Conservation (phyloP, 2,888 invertebrate genomes). For the Lacanobia oleracea region DNA sequence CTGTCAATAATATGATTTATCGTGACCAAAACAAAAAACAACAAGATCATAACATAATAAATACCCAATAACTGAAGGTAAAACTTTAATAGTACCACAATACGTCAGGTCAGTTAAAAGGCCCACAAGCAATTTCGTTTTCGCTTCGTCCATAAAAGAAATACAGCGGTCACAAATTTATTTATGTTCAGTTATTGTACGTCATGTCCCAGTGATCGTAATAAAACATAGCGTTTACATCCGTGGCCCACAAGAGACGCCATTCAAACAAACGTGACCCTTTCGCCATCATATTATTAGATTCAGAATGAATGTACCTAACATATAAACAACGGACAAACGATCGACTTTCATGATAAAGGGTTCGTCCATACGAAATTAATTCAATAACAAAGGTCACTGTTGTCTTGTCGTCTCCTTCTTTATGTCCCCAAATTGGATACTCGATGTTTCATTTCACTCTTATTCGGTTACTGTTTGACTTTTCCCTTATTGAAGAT, state of each 20-base stretch:
- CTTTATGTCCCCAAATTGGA: slow-evolving; percentile 66
- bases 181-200: slow-evolving; percentile 72
- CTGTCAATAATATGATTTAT: slow-evolving; percentile 15
- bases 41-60: slow-evolving; percentile 25
- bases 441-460: slow-evolving; percentile 52
- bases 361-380: slow-evolving; percentile 81
- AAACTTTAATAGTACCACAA: slow-evolving; percentile 48
- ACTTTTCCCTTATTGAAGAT: slow-evolving; percentile 55
- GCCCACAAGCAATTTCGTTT: slow-evolving; percentile 45
- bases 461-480: slow-evolving; percentile 51
- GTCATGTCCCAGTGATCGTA: slow-evolving; percentile 71
- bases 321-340: slow-evolving; percentile 84
- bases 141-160: slow-evolving; percentile 59
- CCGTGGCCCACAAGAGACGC: slow-evolving; percentile 57
- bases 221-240: slow-evolving; percentile 73
- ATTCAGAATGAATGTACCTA: slow-evolving; percentile 78
- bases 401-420: slow-evolving; percentile 76
- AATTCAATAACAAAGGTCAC: slow-evolving; percentile 84
- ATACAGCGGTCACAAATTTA: slow-evolving; percentile 67
- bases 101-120: slow-evolving; percentile 46
- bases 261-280: slow-evolving; percentile 76
- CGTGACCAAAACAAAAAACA: slow-evolving; percentile 13
- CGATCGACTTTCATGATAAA: slow-evolving; percentile 84
- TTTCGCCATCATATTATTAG: slow-evolving; percentile 81
- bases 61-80: slow-evolving; percentile 31